phyloP scores from a whole-genome alignment of 2,113 vertebrate species.

The Eublepharis macularius region DNA sequence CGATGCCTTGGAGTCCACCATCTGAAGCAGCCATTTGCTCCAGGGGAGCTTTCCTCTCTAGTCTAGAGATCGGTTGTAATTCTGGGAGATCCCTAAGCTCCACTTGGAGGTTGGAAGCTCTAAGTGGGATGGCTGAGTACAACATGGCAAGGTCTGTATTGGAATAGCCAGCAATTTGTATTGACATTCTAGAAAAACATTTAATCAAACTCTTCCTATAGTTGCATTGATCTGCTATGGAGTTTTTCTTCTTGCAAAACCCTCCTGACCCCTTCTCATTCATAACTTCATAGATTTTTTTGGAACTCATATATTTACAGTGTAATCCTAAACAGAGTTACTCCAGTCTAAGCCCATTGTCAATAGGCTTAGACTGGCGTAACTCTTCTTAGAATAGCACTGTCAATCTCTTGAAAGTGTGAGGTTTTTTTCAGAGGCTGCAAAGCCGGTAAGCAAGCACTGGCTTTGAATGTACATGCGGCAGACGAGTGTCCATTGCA shows the following conservation, averaged over 20 bases:
- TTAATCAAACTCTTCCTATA: not conserved
- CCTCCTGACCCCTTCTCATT: not conserved
- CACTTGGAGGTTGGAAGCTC: no score
- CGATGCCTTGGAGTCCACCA: no score
- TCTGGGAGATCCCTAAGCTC: no score
- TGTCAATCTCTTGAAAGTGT: not conserved
- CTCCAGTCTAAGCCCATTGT: no score
- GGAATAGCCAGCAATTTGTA: no score
- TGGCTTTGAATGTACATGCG: not conserved
- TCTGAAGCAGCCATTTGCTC: no score
- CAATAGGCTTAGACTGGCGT: no score
- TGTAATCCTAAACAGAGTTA: no score
- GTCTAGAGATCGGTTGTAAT: no score
- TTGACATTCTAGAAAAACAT: not conserved
- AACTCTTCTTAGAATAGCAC: no score
- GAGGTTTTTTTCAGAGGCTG: not conserved
- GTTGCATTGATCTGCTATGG: not conserved
- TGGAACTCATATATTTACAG: not conserved
- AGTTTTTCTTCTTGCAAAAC: not conserved
- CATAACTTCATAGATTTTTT: not conserved
- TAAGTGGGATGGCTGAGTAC: not conserved
- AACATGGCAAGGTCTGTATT: not conserved
- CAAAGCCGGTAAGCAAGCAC: not conserved
- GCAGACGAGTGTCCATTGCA: not conserved
- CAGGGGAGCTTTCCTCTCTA: no score